Evolutionary conservation across 2,888 invertebrate genomes (phyloP).

Genomic region (Eledona agricola): DNA sequence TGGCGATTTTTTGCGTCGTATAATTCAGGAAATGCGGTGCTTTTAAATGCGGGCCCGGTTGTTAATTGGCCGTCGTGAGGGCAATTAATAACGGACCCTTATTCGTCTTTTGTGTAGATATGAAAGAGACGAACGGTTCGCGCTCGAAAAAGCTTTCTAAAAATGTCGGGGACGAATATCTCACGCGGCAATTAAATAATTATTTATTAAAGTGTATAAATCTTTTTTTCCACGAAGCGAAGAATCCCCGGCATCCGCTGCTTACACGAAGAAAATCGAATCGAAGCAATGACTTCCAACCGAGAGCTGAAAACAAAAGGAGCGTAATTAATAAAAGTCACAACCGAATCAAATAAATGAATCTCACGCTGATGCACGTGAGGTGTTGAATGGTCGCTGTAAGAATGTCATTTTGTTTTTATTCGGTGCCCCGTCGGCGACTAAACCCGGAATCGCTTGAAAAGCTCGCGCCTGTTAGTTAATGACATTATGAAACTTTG

Average conservation of each 20-base stretch:
- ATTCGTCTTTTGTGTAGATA: conserved; percentile 25
- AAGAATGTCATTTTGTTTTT: conserved; percentile 30
- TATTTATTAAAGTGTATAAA: conserved; percentile 34
- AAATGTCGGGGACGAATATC: conserved; percentile 26
- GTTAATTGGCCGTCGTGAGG: conserved; percentile 30
- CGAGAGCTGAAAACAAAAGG: conserved; percentile 33
- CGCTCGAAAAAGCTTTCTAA: conserved; percentile 11
- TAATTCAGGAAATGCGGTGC: conserved; percentile 23
- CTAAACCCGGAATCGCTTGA: conserved; percentile 3
- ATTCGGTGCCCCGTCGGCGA: conserved; percentile 9
- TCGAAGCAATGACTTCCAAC: conserved; percentile 38
- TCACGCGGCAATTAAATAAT: conserved; percentile 35
- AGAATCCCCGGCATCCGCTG: conserved; percentile 29
- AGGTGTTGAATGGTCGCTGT: conserved; percentile 26
- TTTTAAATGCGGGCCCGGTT: conserved; percentile 23
- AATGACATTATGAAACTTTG: conserved; percentile 1
- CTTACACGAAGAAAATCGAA: conserved; percentile 41
- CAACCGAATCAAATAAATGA: conserved; percentile 34
- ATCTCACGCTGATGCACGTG: conserved; percentile 30
- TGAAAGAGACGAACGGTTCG: conserved; percentile 17
- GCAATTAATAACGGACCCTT: conserved; percentile 34
- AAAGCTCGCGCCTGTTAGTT: neutral
- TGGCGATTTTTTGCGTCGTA: conserved; percentile 9
- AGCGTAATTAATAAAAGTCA: conserved; percentile 38
- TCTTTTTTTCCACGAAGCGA: conserved; percentile 26